Percentiles rank a stretch among this genome's conserved stretches.
Conservation (phyloP, 2,113 vertebrate species). For the Manacus vitellinus region DNA sequence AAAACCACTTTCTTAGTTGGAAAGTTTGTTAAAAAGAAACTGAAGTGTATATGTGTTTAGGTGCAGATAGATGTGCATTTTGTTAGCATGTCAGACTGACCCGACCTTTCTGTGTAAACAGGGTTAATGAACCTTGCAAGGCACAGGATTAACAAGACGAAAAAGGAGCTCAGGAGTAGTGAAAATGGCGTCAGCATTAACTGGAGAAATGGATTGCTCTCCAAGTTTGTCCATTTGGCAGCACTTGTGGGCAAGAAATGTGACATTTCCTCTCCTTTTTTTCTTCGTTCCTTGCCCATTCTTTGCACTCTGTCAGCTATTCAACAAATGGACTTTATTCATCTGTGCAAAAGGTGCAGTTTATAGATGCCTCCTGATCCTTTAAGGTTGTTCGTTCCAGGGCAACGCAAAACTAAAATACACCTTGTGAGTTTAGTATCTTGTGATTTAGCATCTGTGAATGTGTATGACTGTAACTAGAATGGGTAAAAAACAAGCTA, state of each 20-base stretch:
- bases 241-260: background rate
- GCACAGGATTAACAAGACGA: constrained; percentile 25
- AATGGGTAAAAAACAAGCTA: background rate
- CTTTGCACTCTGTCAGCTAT: background rate
- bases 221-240: constrained; percentile 40
- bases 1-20: background rate
- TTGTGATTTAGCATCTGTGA: background rate
- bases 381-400: background rate
- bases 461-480: background rate
- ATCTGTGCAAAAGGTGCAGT: background rate
- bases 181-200: constrained; percentile 11
- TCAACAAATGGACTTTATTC: background rate
- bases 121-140: constrained; percentile 56
- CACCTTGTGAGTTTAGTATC: background rate
- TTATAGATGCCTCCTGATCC: background rate
- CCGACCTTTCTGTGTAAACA: constrained; percentile 35
- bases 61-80: background rate
- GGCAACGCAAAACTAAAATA: background rate
- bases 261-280: constrained; percentile 3
- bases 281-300: background rate
- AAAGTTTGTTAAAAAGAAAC: background rate
- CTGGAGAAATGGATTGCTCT: constrained; percentile 10
- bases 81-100: constrained; percentile 21
- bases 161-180: background rate
- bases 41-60: background rate